These are phyloP conservation scores for Lanistes nyassanus DNA, from an alignment of 1,140 invertebrate species.

Conservation along the genomic window DNA sequence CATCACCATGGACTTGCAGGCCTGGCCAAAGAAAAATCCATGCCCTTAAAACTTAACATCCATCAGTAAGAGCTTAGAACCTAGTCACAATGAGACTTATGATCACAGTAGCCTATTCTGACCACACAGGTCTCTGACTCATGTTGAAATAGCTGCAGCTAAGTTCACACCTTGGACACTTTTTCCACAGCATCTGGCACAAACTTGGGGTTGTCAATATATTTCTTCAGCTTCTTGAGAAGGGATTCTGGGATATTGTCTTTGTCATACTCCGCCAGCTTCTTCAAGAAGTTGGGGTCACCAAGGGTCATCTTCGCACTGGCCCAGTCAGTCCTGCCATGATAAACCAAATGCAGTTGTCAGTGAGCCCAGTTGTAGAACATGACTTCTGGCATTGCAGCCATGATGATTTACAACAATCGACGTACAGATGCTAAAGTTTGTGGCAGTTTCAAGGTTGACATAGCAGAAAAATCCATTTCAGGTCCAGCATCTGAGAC, in stretches of 20 bases:
- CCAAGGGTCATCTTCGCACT: conserved; percentile 64
- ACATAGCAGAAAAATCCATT: too few relatives aligned
- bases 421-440: too few relatives aligned
- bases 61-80: background rate
- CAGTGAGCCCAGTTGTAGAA: background rate
- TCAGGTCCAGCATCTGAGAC: too few relatives aligned
- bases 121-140: too few relatives aligned
- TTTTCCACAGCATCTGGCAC: conserved; percentile 69
- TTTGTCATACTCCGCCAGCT: conserved; percentile 73
- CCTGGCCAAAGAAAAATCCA: conserved; percentile 37
- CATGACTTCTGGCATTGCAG: background rate
- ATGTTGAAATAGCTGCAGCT: too few relatives aligned
- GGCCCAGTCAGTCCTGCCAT: conserved; percentile 64
- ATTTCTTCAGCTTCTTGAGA: conserved; percentile 79
- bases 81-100: background rate
- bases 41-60: background rate
- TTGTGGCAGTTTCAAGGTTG: too few relatives aligned
- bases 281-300: conserved; percentile 66
- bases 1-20: conserved; percentile 66
- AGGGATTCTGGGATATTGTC: conserved; percentile 82
- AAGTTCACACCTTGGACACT: too few relatives aligned
- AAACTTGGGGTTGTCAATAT: conserved; percentile 70
- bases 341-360: too few relatives aligned
- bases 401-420: background rate
- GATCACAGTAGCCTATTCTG: too few relatives aligned